Evolutionary conservation across 2,113 vertebrate species (phyloP).

Genomic region (Perca schrenkii): DNA sequence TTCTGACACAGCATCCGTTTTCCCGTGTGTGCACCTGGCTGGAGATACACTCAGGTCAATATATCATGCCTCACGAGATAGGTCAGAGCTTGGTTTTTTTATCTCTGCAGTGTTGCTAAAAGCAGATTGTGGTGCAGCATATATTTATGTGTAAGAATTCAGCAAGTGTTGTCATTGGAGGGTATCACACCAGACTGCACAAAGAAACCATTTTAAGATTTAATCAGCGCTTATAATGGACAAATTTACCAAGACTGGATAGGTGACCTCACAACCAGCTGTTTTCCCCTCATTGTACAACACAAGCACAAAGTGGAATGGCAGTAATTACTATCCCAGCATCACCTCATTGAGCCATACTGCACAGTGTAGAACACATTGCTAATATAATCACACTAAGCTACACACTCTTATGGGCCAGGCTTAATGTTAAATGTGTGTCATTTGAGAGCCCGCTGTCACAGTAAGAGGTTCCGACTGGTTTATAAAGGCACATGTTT

Average conservation of each 20-base stretch:
- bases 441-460: constrained; percentile 76
- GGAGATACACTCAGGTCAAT: constrained; percentile 70
- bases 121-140: constrained; percentile 63
- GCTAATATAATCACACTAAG: constrained; percentile 79
- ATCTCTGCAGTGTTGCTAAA: constrained; percentile 67
- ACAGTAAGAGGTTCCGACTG: constrained; percentile 74
- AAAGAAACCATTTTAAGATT: constrained; percentile 42
- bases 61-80: constrained; percentile 73
- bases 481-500: constrained; percentile 78
- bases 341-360: constrained; percentile 75
- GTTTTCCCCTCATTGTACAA: constrained; percentile 65
- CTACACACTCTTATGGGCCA: constrained; percentile 68
- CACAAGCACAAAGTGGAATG: constrained; percentile 68
- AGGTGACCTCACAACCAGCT: constrained; percentile 77
- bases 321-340: constrained; percentile 67
- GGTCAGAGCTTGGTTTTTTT: constrained; percentile 69
- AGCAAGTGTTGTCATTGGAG: constrained; percentile 41
- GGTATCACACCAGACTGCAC: constrained; percentile 21
- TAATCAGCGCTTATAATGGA: constrained; percentile 44
- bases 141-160: constrained; percentile 51
- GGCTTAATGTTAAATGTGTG: constrained; percentile 74
- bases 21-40: constrained; percentile 56
- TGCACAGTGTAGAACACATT: constrained; percentile 69
- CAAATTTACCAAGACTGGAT: constrained; percentile 54
- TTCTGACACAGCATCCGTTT: constrained; percentile 53